Conservation (phyloP, 2,888 invertebrate species). For the Machimus rusticus region DNA sequence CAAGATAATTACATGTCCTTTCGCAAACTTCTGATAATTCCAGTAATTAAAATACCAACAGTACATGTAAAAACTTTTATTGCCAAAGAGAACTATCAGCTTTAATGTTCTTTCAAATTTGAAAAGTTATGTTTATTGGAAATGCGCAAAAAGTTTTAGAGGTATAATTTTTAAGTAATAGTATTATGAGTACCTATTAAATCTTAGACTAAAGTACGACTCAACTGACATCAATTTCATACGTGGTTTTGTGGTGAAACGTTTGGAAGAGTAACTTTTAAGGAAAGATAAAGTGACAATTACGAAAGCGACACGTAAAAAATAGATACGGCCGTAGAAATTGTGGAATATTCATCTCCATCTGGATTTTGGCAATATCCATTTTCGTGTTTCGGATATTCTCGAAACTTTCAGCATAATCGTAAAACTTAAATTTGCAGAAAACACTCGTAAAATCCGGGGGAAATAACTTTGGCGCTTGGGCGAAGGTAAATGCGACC, state of each 20-base stretch:
- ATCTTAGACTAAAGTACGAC: too few species aligned
- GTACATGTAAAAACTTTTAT: background rate
- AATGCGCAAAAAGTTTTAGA: too few species aligned
- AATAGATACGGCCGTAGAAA: background rate
- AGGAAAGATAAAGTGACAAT: background rate
- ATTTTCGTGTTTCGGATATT: background rate
- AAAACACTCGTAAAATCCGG: background rate
- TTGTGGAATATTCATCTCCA: background rate
- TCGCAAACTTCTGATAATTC: background rate
- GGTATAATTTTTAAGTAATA: background rate
- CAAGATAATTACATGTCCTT: background rate
- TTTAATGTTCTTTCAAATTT: too few species aligned
- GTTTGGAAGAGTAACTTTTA: background rate
- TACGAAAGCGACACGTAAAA: background rate
- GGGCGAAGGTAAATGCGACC: background rate
- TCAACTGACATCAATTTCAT: too few species aligned
- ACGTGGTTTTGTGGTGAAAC: background rate
- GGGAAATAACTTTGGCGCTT: background rate
- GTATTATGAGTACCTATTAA: too few species aligned
- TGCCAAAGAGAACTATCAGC: background rate
- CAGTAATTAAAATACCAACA: background rate
- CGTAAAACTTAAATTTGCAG: background rate
- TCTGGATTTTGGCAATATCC: background rate
- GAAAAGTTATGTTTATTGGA: too few species aligned
- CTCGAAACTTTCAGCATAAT: conserved; percentile 6